Base-by-base conservation (phyloP, 2,113 vertebrate genomes). In the Zingel zingel region DNA sequence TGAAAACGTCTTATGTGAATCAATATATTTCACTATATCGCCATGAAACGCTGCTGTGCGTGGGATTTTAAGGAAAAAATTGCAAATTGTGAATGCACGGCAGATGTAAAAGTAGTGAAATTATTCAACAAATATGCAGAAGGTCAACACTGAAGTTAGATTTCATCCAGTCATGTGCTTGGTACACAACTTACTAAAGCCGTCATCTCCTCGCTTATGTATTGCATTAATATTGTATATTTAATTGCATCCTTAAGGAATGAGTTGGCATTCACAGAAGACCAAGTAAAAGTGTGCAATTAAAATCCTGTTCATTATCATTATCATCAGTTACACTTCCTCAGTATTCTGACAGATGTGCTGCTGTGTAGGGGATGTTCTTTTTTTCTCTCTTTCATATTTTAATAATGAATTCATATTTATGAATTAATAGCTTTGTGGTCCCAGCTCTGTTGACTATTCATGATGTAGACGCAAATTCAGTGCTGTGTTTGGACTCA, bases 401-500 rank as follows among this genome's bases (percentile, higher is more conserved):
- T 86, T 86, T 79, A 79, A 88, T 90, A 76, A 93, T 83, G 59
- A 64, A 83, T 83, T 86, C 70, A 85, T 58, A 83, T 84, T 85
- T 82, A 93, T 83, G 69, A 67, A 83, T 87, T 87, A 19, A 63
- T 81, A 21, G 66, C 68, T 77, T 58, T 53, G 66, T 77, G 74
- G 81, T 84, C 45, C 61, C 79, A 68, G 63, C 65, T 61, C 83
- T 83, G 74, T 84, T 90, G 73, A 86, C 77, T 92, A 88, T 93
- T 91, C 87, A 89, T 89, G 81, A 89, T 89, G 86, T 85, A 76
- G 86, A 86, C 68, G 81, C 80, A 87, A 68, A 75, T 79, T 82
- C 64, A 77, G 82, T 57, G 58, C 77, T 76, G 65, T 69, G 30
- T 84, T 86, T 84, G 87, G 74, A 64, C 70, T 63, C 73, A 77